Evolutionary conservation across 2,888 invertebrate genomes (phyloP), one percentile per base, ranked within the genome.

Genomic region (Hirtodrosophila cameraria): DNA sequence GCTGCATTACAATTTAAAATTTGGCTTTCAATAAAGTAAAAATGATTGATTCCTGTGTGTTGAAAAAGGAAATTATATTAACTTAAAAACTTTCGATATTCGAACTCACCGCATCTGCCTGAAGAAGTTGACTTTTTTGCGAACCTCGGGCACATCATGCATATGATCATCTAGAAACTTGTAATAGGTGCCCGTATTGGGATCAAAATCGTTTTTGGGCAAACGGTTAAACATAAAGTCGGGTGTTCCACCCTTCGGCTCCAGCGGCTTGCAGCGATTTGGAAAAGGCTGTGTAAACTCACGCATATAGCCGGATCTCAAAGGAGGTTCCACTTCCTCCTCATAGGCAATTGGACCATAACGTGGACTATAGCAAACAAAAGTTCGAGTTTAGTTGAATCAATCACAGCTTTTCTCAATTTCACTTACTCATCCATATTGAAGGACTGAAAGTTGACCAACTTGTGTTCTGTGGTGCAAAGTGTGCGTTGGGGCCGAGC

Each of bases 111-210:
- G 58, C 30, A 83, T 15, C 13, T 83, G 82, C 30, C 82, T 46
- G 8, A 75, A 83, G 5, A 83, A 83, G 48, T 83, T 83, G 1
- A 83, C 65, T 33, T 53, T 80, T 20, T 62, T 68, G 38, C 86
- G 86, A 4, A 16, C 18, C 8, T 83, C 78, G 5, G 80, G 49
- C 4, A 80, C 25, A 9, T 65, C 31, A 11, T 65, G 62, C 71
- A 85, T 74, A 12, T 83, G 82, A 68, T 83, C 82, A 25, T 83
- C 82, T 0, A 85, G 68, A 11, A 85, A 83, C 48, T 83, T 83
- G 43, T 57, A 83, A 1, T 27, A 49, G 12, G 70, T 46, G 2
- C 86, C 86, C 0, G 86, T 83, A 0, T 50, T 42, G 0, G 38
- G 45, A 23, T 83, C 86, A 28, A 83, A 83, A 31, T 75, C 83